Percentiles rank a stretch among this genome's conserved stretches.
These are phyloP conservation scores for Ylistrum balloti DNA, from an alignment of 1,140 invertebrate species.

Conservation along the genomic window DNA sequence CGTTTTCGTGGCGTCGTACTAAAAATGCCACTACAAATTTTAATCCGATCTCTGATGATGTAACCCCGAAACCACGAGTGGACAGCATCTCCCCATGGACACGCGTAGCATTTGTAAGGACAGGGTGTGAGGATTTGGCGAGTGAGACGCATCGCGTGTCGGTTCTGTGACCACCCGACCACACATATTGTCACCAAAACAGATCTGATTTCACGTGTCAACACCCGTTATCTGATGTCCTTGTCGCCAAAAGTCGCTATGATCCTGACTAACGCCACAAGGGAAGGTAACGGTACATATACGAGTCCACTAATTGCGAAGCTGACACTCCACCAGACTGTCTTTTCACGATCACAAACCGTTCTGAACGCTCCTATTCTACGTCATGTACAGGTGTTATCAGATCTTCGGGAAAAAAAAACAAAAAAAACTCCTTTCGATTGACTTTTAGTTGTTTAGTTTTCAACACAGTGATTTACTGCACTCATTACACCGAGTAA, in stretches of 20 bases:
- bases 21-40: too few relatives aligned
- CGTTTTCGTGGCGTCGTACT: too few relatives aligned
- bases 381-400: neutral
- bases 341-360: neutral
- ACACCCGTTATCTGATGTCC: conserved; percentile 23
- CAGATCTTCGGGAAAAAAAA: neutral
- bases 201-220: neutral
- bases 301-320: neutral
- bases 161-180: conserved; percentile 10
- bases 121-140: neutral
- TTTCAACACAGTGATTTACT: neutral
- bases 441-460: neutral
- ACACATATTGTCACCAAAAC: neutral
- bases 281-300: neutral
- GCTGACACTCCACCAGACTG: neutral
- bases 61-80: too few relatives aligned
- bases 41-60: too few relatives aligned
- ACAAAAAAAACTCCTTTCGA: neutral
- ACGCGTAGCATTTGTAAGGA: neutral
- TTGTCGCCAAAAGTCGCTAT: neutral
- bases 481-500: neutral
- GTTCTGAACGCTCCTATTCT: neutral
- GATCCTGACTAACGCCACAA: neutral
- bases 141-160: neutral
- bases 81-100: too few relatives aligned